A percentile compares a stretch with the other conserved stretches of the same genome.
Conservation (phyloP, 1,140 invertebrate genomes). For the Pseudomyrmex pallidus region DNA sequence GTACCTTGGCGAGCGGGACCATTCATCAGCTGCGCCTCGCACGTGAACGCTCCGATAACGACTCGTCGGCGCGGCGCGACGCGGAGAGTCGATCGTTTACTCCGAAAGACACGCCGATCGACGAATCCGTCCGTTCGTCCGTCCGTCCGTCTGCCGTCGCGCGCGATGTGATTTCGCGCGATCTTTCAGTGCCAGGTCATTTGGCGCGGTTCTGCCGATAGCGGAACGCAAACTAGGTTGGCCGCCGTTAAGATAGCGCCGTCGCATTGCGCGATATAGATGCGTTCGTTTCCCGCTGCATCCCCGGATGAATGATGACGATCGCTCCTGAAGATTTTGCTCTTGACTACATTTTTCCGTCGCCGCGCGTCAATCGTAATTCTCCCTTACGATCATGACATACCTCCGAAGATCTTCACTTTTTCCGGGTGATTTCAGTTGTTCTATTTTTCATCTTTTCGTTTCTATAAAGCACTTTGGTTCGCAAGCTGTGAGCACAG, state of each 20-base stretch:
- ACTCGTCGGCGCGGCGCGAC: constrained; percentile 45
- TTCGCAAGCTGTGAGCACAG: background rate
- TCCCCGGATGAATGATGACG: constrained; percentile 46
- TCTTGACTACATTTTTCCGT: constrained; percentile 27
- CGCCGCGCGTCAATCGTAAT: constrained; percentile 1
- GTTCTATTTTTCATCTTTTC: background rate
- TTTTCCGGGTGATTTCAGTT: background rate
- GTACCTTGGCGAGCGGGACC: constrained; percentile 72
- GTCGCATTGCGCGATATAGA: constrained; percentile 16
- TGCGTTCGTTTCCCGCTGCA: constrained; percentile 29
- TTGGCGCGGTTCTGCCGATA: constrained; percentile 18
- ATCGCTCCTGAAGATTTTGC: constrained; percentile 34
- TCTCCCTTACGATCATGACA: constrained; percentile 27
- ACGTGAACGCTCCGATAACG: constrained; percentile 72
- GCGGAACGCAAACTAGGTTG: constrained; percentile 46
- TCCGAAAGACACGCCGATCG: constrained; percentile 63
- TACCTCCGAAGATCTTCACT: background rate
- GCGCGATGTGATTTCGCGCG: constrained; percentile 35
- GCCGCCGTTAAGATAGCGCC: constrained; percentile 52
- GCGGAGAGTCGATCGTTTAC: constrained; percentile 60
- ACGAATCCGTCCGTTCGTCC: constrained; percentile 56
- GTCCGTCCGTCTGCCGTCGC: background rate
- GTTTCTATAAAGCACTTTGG: background rate
- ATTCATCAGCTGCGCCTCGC: constrained; percentile 74
- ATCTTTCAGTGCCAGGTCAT: constrained; percentile 15